phyloP scores from a whole-genome alignment of 2,888 invertebrate genomes.

The Metacarcinus magister region DNA sequence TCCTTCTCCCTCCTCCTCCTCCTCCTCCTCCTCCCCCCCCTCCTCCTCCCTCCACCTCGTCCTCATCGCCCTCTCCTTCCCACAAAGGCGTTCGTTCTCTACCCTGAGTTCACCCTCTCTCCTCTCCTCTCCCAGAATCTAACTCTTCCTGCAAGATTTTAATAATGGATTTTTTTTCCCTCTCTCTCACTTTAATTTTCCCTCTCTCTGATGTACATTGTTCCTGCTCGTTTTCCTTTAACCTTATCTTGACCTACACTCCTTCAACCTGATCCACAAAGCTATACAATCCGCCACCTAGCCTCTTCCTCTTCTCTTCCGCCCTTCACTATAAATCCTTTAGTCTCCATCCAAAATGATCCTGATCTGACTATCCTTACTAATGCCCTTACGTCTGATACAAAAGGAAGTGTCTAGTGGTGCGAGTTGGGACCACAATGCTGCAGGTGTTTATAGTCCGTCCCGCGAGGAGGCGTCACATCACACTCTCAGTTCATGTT shows the following conservation, averaged over 20 bases:
- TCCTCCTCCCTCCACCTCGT: background rate
- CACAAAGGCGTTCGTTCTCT: background rate
- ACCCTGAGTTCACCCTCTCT: background rate
- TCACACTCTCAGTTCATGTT: too few relatives aligned
- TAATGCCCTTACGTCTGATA: background rate
- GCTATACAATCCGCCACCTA: background rate
- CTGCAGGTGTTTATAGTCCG: too few relatives aligned
- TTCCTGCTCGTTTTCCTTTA: too few relatives aligned
- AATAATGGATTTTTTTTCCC: slow-evolving; percentile 18
- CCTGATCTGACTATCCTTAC: background rate
- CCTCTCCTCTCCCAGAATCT: background rate
- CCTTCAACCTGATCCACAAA: background rate
- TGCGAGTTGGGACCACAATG: too few relatives aligned
- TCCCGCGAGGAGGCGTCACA: too few relatives aligned
- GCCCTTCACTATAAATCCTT: background rate
- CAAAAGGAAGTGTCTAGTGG: background rate
- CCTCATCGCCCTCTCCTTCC: background rate
- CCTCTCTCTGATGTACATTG: background rate
- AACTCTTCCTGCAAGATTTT: background rate
- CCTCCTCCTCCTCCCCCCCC: background rate
- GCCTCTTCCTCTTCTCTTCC: background rate
- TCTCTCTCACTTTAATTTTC: slow-evolving; percentile 28
- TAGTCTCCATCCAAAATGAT: background rate
- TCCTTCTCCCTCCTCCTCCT: background rate
- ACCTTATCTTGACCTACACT: background rate